Percentiles rank a stretch among this genome's conserved stretches.
These are phyloP conservation scores for Actinostola sp. DNA, from an alignment of 92 coral and sea anemone species.

Conservation along the genomic window DNA sequence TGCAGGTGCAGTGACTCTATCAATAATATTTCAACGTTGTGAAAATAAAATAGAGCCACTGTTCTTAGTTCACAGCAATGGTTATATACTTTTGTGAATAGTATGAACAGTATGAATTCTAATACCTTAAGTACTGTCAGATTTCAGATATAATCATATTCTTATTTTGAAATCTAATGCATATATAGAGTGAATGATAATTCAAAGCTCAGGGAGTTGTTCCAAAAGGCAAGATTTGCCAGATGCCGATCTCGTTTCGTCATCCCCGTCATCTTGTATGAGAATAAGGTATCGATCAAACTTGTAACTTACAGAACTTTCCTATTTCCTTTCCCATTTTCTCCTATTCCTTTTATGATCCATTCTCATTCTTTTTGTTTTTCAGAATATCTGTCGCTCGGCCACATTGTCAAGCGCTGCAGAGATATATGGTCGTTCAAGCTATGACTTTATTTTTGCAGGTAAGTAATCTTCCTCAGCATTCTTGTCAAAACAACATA, in stretches of 20 bases:
- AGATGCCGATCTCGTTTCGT: constrained; percentile 98
- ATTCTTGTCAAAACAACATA: background rate
- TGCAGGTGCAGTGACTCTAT: too few species aligned
- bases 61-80: too few species aligned
- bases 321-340: background rate
- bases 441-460: constrained; percentile 91
- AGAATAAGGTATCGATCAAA: constrained; percentile 97
- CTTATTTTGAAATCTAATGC: too few species aligned
- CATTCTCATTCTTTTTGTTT: background rate
- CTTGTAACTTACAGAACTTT: too few species aligned
- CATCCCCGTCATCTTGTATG: constrained; percentile 89
- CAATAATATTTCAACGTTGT: too few species aligned
- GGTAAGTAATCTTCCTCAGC: constrained; percentile 45
- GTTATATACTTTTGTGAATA: too few species aligned
- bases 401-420: constrained; percentile 94
- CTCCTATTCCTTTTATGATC: background rate
- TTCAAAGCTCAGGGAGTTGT: constrained; percentile 68
- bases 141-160: too few species aligned
- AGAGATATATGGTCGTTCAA: constrained; percentile 92
- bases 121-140: too few species aligned
- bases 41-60: too few species aligned
- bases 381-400: constrained; percentile 91
- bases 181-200: constrained; percentile 73
- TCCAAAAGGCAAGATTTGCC: constrained; percentile 93
- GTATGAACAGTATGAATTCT: too few species aligned